phyloP scores from a whole-genome alignment of 2,113 vertebrate species.

The Rhipidura dahli region DNA sequence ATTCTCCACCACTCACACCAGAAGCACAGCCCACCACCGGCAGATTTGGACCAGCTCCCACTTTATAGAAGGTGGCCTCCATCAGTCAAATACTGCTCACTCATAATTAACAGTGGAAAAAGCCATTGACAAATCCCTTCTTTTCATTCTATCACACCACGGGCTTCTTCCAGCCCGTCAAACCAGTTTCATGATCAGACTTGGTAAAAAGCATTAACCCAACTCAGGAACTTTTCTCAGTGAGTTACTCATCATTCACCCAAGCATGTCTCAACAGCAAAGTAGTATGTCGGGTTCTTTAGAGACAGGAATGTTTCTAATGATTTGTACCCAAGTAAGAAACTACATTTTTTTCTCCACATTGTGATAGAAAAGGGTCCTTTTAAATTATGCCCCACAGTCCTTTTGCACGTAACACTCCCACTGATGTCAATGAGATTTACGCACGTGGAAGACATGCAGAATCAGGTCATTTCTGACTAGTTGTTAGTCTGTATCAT shows the following conservation, averaged over 20 bases:
- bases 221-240: constrained; percentile 13
- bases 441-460: constrained; percentile 34
- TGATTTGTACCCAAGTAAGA: constrained; percentile 17
- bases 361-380: constrained; percentile 39
- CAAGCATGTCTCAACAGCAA: constrained; percentile 46
- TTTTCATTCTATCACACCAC: constrained; percentile 36
- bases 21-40: not conserved
- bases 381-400: constrained; percentile 38
- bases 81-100: not conserved
- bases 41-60: not conserved
- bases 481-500: not conserved
- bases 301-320: constrained; percentile 35
- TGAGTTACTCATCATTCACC: constrained; percentile 36
- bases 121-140: constrained; percentile 16
- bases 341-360: not conserved
- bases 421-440: constrained; percentile 46
- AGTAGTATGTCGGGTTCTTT: constrained; percentile 37
- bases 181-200: constrained; percentile 54
- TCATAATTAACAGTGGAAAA: not conserved
- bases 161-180: constrained; percentile 8
- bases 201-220: constrained; percentile 33
- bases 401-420: not conserved
- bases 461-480: constrained; percentile 46
- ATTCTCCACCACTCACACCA: not conserved
- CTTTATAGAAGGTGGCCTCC: not conserved